These are phyloP conservation scores for Himalopsyche japonica DNA, from an alignment of 2,888 invertebrate species.

Conservation along the genomic window DNA sequence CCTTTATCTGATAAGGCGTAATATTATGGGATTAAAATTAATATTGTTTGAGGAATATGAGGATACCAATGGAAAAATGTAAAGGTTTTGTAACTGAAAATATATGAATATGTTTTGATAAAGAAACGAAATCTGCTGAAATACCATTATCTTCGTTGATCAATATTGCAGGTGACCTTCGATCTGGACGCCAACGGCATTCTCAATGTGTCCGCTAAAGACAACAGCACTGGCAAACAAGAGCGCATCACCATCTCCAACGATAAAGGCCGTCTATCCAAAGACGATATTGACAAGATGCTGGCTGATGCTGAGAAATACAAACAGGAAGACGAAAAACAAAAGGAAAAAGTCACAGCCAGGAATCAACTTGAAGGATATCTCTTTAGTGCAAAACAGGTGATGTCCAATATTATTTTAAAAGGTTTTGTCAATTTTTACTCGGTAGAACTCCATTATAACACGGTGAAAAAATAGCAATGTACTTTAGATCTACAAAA, in stretches of 20 bases:
- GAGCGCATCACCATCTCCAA: slow-evolving; percentile 91
- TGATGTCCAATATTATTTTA: slow-evolving; percentile 41
- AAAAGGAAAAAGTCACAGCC: slow-evolving; percentile 78
- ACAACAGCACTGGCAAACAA: slow-evolving; percentile 90
- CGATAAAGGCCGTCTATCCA: slow-evolving; percentile 89
- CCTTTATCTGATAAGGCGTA: too few relatives aligned
- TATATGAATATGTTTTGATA: too few relatives aligned
- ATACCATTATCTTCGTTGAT: too few relatives aligned
- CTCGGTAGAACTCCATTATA: too few relatives aligned
- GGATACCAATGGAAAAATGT: too few relatives aligned
- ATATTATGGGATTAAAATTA: too few relatives aligned
- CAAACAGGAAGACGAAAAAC: slow-evolving; percentile 82
- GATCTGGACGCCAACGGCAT: slow-evolving; percentile 96
- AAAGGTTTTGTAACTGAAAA: too few relatives aligned
- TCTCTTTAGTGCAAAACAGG: slow-evolving; percentile 80
- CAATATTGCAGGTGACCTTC: slow-evolving; percentile 61
- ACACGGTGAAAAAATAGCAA: too few relatives aligned
- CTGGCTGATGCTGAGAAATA: slow-evolving; percentile 93
- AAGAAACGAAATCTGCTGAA: too few relatives aligned
- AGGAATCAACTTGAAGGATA: slow-evolving; percentile 88
- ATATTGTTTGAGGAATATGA: too few relatives aligned
- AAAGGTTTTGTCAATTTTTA: not conserved
- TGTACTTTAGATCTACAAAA: too few relatives aligned
- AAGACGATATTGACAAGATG: slow-evolving; percentile 93
- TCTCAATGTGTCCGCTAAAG: slow-evolving; percentile 89